These are phyloP conservation scores for Acyrthosiphon pisum DNA, from an alignment of 1,140 invertebrate genomes.

Conservation along the genomic window DNA sequence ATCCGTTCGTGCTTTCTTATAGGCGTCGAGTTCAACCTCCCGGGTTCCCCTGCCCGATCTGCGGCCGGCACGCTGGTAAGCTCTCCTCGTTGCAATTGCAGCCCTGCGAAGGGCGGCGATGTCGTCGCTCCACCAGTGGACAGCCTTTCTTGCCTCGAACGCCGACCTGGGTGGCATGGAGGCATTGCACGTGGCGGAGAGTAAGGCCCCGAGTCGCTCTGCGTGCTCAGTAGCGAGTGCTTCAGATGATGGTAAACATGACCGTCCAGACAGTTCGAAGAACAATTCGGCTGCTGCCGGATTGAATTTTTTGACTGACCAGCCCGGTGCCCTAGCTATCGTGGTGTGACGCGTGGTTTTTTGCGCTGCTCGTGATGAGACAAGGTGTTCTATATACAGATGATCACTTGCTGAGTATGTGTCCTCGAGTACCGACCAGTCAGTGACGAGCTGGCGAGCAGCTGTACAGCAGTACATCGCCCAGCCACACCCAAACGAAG, in stretches of 20 bases:
- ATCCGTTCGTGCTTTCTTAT: fast-evolving
- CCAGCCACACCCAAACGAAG: neutral
- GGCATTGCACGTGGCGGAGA: neutral
- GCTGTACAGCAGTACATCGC: neutral
- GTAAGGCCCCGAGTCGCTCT: neutral
- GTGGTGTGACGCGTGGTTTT: neutral
- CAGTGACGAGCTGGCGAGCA: neutral
- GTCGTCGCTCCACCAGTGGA: neutral
- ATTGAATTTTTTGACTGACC: neutral
- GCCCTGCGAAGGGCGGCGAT: neutral
- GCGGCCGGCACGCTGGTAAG: neutral
- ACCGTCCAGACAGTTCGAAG: neutral
- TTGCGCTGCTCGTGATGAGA: too few species aligned
- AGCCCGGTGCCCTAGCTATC: neutral
- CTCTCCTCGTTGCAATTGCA: neutral
- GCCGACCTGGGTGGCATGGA: neutral
- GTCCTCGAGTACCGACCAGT: neutral
- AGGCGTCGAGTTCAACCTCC: too few species aligned
- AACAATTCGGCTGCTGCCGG: too few species aligned
- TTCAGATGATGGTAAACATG: neutral
- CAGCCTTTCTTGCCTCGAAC: neutral
- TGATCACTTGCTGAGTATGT: neutral
- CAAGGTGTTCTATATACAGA: neutral
- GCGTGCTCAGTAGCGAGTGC: neutral
- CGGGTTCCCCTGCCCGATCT: neutral